Conservation (phyloP, 2,888 invertebrate species). For the Apamea crenata region DNA sequence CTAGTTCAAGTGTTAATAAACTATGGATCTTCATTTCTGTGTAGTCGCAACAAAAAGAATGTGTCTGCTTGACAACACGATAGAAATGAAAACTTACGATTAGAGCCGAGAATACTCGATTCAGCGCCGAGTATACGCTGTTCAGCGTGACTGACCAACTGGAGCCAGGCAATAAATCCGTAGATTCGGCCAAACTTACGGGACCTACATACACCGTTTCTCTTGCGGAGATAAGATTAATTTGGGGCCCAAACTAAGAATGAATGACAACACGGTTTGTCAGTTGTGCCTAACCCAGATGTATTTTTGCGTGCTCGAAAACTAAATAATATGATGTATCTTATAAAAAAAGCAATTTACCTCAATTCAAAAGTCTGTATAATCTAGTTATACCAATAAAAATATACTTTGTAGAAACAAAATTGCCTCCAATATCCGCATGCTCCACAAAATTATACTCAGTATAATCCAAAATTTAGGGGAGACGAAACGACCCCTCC, state of each 20-base stretch:
- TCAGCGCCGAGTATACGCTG: not conserved
- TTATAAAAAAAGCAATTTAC: too few relatives aligned
- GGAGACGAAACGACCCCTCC: slow-evolving; percentile 56
- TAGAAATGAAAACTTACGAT: not conserved
- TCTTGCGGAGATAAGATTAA: too few relatives aligned
- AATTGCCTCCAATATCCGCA: not conserved
- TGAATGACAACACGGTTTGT: too few relatives aligned
- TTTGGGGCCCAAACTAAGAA: too few relatives aligned
- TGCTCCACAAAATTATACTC: slow-evolving; percentile 4
- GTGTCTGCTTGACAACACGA: not conserved
- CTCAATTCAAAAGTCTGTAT: not conserved
- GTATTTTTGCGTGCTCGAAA: too few relatives aligned
- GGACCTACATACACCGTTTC: too few relatives aligned
- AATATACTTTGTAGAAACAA: not conserved
- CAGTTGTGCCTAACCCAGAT: too few relatives aligned
- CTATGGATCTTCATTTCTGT: not conserved
- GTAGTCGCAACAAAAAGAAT: not conserved
- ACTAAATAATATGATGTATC: too few relatives aligned
- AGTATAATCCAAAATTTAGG: slow-evolving; percentile 39
- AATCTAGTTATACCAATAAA: not conserved
- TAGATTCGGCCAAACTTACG: too few relatives aligned
- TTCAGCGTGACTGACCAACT: not conserved
- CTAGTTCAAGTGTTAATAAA: not conserved
- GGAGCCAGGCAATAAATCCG: too few relatives aligned
- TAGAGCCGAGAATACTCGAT: not conserved